Evolutionary conservation across 2,888 invertebrate genomes (phyloP).

Genomic region (Globia sparganii): DNA sequence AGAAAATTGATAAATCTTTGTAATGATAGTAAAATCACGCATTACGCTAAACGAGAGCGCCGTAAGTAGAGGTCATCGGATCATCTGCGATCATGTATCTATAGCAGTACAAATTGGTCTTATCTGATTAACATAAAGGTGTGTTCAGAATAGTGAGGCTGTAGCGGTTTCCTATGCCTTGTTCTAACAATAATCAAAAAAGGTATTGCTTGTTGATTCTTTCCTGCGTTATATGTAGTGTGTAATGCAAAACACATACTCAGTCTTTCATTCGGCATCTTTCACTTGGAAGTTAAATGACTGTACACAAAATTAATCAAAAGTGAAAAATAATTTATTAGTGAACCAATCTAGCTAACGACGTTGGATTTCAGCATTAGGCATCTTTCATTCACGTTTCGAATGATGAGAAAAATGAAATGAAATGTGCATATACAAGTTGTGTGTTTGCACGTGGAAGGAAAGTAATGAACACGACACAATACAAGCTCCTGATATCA

Average conservation of each 20-base stretch:
- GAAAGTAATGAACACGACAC: no score
- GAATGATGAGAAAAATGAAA: background rate
- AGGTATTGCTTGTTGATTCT: background rate
- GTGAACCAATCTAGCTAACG: background rate
- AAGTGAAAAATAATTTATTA: background rate
- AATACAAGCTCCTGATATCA: no score
- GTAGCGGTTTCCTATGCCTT: background rate
- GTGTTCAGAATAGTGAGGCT: slow-evolving; percentile 13
- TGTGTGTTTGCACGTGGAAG: no score
- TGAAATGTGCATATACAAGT: background rate
- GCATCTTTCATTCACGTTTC: background rate
- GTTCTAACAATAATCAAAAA: background rate
- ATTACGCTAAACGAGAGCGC: slow-evolving; percentile 52
- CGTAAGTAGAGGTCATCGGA: slow-evolving; percentile 60
- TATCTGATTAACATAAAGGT: slow-evolving; percentile 63
- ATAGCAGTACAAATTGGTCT: slow-evolving; percentile 63
- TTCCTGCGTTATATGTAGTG: background rate
- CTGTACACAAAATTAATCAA: background rate
- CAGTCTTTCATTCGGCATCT: background rate
- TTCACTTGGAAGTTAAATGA: background rate
- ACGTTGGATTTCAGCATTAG: background rate
- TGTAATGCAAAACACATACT: background rate
- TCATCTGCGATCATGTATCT: slow-evolving; percentile 59
- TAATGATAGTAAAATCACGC: slow-evolving; percentile 44
- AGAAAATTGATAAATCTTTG: slow-evolving; percentile 58